Percentiles rank a stretch among this genome's conserved stretches.
phyloP scores from a whole-genome alignment of 2,797 vertebrate genomes.

The Esox lucius region DNA sequence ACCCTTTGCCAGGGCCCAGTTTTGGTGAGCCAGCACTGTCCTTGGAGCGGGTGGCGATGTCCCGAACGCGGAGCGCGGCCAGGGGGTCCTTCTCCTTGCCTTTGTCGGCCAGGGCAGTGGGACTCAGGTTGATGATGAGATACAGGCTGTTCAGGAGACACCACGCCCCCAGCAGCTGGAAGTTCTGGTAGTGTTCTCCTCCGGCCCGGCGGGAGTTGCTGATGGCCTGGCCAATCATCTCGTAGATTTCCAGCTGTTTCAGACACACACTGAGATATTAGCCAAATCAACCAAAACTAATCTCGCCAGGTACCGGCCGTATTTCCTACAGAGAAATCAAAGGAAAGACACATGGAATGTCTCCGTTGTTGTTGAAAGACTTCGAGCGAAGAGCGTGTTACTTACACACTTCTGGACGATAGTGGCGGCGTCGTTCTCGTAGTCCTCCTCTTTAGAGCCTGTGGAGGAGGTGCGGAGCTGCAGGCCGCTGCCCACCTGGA shows the following conservation, averaged over 20 bases:
- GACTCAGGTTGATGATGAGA: slow-evolving; percentile 96
- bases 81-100: slow-evolving; percentile 98
- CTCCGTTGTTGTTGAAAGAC: too few species aligned
- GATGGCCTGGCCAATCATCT: slow-evolving; percentile 98
- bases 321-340: too few species aligned
- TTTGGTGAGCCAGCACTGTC: slow-evolving; percentile 98
- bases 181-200: slow-evolving; percentile 99
- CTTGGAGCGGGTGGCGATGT: slow-evolving; percentile 92
- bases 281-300: neutral
- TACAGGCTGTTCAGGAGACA: slow-evolving; percentile 97
- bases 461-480: slow-evolving; percentile 93
- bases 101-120: slow-evolving; percentile 95
- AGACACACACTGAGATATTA: slow-evolving; percentile 5
- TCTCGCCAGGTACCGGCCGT: too few species aligned
- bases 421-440: slow-evolving; percentile 96
- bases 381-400: too few species aligned
- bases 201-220: slow-evolving; percentile 93
- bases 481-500: slow-evolving; percentile 92
- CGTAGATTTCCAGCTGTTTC: slow-evolving; percentile 95
- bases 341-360: too few species aligned
- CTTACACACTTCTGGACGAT: slow-evolving; percentile 99
- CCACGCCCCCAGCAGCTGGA: slow-evolving; percentile 97
- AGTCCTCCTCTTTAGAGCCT: slow-evolving; percentile 96
- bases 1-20: slow-evolving; percentile 96
- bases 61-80: slow-evolving; percentile 92